phyloP scores from a whole-genome alignment of 2,113 vertebrate genomes.

The Eublepharis macularius region DNA sequence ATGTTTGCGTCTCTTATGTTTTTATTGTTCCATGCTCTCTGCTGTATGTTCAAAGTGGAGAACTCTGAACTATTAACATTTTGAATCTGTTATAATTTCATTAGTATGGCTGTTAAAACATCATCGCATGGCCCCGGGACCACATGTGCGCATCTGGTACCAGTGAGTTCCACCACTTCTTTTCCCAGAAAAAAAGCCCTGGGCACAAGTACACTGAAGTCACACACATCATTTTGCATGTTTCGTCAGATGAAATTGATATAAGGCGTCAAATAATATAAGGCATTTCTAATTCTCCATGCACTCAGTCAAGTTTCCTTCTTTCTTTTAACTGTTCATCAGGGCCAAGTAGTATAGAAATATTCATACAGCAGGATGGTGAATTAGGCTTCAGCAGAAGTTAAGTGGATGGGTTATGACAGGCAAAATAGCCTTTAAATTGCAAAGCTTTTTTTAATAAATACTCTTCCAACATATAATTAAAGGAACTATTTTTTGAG shows the following conservation, averaged over 20 bases:
- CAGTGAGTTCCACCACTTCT: too few species aligned
- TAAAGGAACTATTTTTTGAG: constrained; percentile 13
- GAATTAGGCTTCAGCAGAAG: constrained; percentile 24
- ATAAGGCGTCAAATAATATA: too few species aligned
- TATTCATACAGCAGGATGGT: constrained; percentile 7
- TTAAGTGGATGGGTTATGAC: constrained; percentile 28
- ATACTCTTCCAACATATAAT: not conserved
- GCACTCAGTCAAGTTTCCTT: not conserved
- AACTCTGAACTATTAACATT: too few species aligned
- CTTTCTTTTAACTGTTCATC: constrained; percentile 10
- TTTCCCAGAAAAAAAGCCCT: too few species aligned
- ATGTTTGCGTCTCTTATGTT: too few species aligned
- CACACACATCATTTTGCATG: not conserved
- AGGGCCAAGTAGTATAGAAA: not conserved
- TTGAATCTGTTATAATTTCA: too few species aligned
- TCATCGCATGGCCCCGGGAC: too few species aligned
- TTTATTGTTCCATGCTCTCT: too few species aligned
- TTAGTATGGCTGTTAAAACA: too few species aligned
- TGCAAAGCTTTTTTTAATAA: constrained; percentile 3
- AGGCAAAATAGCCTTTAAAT: constrained; percentile 35
- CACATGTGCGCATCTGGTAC: too few species aligned
- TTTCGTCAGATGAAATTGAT: not conserved
- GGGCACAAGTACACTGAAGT: not conserved
- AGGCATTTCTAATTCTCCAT: not conserved
- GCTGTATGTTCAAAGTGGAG: too few species aligned